Evolutionary conservation across 2,797 vertebrate species (phyloP).

Genomic region (Staurois parvus): DNA sequence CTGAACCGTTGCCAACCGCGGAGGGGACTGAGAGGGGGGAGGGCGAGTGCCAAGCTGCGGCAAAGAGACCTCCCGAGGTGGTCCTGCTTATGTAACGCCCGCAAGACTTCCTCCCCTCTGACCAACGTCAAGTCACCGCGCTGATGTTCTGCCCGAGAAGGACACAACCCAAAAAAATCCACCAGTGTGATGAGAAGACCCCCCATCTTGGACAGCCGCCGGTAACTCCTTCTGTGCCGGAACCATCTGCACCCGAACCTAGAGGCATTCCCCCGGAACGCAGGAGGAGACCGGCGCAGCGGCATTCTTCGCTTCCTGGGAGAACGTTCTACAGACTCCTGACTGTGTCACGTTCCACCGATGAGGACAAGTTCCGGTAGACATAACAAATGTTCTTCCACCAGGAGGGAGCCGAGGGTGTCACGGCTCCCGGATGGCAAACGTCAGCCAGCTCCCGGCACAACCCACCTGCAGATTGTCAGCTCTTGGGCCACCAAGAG

Average conservation of each 20-base stretch:
- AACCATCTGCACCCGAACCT: too few species aligned
- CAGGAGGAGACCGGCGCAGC: too few species aligned
- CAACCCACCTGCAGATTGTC: constrained; percentile 9
- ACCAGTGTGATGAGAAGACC: constrained; percentile 16
- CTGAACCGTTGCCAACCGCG: constrained; percentile 31
- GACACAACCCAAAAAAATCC: constrained; percentile 21
- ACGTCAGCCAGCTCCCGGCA: background rate
- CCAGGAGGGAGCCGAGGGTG: background rate
- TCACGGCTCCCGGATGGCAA: background rate
- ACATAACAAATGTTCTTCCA: background rate
- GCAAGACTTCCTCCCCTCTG: constrained; percentile 51
- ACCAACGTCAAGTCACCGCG: constrained; percentile 25
- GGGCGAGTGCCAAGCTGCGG: constrained; percentile 26
- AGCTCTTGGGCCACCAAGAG: constrained; percentile 5
- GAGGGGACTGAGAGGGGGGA: background rate
- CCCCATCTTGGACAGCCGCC: constrained; percentile 3
- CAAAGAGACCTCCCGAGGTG: constrained; percentile 45
- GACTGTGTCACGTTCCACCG: background rate
- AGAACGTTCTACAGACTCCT: background rate
- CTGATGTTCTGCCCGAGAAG: background rate
- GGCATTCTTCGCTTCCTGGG: too few species aligned
- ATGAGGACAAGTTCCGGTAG: background rate
- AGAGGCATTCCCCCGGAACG: too few species aligned
- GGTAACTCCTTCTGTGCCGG: background rate
- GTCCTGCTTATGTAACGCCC: constrained; percentile 37